Percentiles rank a stretch among this genome's conserved stretches.
Evolutionary conservation across 2,797 vertebrate species (phyloP).

Genomic region (Naso thynnoides): DNA sequence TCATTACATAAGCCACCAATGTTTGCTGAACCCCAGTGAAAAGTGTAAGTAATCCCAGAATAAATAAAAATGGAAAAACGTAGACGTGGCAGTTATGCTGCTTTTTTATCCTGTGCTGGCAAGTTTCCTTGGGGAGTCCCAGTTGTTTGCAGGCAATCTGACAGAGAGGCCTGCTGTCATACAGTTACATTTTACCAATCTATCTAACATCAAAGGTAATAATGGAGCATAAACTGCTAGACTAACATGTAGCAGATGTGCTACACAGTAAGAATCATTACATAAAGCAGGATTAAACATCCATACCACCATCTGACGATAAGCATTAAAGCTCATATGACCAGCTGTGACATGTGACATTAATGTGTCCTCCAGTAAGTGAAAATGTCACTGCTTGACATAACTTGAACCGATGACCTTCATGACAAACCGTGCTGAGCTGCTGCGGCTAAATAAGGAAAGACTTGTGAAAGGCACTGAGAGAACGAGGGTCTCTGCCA

Average conservation of each 20-base stretch:
- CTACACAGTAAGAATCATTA: neutral
- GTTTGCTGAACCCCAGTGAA: neutral
- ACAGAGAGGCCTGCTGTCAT: neutral
- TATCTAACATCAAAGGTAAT: slow-evolving; percentile 3
- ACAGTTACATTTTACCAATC: slow-evolving; percentile 26
- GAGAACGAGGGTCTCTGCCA: slow-evolving; percentile 21
- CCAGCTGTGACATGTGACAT: slow-evolving; percentile 27
- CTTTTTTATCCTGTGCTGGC: neutral
- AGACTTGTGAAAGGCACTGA: slow-evolving; percentile 27
- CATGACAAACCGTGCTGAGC: slow-evolving; percentile 34
- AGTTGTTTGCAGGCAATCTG: neutral
- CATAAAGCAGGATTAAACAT: neutral
- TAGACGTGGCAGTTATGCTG: neutral
- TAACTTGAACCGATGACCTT: slow-evolving; percentile 63
- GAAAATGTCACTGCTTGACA: slow-evolving; percentile 56
- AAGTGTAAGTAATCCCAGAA: neutral
- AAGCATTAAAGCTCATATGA: neutral
- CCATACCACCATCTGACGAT: neutral
- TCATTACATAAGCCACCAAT: neutral
- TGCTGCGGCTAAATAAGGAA: slow-evolving; percentile 72
- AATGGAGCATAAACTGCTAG: neutral
- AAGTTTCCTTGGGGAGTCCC: neutral
- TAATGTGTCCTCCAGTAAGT: neutral
- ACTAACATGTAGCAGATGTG: neutral
- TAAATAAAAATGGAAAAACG: neutral